Conservation (phyloP, 2,888 invertebrate species). For the Sipha maydis region DNA sequence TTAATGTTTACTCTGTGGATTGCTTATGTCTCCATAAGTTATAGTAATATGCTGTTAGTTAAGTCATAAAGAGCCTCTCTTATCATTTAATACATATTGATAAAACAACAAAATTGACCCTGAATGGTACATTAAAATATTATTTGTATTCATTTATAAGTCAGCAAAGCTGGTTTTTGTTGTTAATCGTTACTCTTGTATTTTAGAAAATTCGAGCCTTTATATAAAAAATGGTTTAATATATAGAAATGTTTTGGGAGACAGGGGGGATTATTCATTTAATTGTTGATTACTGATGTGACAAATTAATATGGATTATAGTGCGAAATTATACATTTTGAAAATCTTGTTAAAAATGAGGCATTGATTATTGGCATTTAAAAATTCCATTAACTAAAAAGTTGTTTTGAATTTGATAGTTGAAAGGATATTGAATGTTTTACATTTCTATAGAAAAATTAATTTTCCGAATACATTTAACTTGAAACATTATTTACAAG, state of each 20-base stretch:
- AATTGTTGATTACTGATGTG: conserved; percentile 31
- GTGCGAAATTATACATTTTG: not conserved
- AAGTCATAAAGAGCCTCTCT: conserved; percentile 57
- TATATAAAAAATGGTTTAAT: conserved; percentile 10
- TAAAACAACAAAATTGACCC: conserved; percentile 31
- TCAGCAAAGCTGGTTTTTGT: conserved; percentile 37
- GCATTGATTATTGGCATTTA: not conserved
- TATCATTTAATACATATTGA: conserved; percentile 40
- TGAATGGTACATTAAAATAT: conserved; percentile 53
- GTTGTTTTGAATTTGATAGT: conserved; percentile 6
- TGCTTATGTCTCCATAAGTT: conserved; percentile 60
- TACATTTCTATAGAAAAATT: not conserved
- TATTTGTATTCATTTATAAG: conserved; percentile 40
- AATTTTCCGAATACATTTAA: not conserved
- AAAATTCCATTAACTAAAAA: conserved; percentile 10
- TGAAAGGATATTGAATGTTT: conserved; percentile 15
- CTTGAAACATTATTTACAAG: not conserved
- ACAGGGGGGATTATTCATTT: conserved; percentile 13
- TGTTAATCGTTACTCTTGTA: conserved; percentile 38
- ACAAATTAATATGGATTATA: not conserved
- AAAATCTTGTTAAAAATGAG: conserved; percentile 10
- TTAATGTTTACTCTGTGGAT: conserved; percentile 63
- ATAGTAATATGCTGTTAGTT: conserved; percentile 56
- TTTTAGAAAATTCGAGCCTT: conserved; percentile 48
- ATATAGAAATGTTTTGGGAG: conserved; percentile 10